Evolutionary conservation across 2,797 vertebrate genomes (phyloP).

Genomic region (Poeciliopsis paucimaculata): DNA sequence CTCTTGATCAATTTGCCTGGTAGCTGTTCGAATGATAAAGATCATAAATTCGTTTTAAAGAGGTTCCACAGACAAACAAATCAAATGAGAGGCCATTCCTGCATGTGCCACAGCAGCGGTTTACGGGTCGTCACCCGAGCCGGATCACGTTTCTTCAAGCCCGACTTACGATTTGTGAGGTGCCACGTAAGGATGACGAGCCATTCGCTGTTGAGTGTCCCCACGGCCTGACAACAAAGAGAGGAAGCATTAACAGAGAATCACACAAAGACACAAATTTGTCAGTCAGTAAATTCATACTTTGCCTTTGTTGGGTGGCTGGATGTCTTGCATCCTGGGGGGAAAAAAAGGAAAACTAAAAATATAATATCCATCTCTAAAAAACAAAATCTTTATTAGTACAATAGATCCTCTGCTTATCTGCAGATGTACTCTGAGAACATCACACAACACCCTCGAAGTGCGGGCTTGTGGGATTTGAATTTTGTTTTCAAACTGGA

Average conservation of each 20-base stretch:
- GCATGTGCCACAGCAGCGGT: conserved; percentile 21
- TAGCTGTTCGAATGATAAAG: conserved; percentile 4
- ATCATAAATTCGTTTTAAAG: conserved; percentile 15
- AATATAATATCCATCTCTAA: neutral
- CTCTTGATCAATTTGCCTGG: conserved; percentile 12
- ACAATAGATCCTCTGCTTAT: neutral
- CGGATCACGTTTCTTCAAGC: conserved; percentile 63
- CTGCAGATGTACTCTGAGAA: neutral
- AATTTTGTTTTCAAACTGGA: neutral
- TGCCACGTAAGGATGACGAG: conserved; percentile 75
- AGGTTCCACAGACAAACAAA: conserved; percentile 10
- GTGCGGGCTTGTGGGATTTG: neutral
- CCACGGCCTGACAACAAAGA: conserved; percentile 58
- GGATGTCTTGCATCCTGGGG: conserved; percentile 73
- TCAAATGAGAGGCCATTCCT: conserved; percentile 14
- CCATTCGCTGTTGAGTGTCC: conserved; percentile 72
- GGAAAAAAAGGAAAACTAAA: conserved; percentile 31
- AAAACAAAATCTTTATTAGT: neutral
- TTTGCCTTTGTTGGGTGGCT: conserved; percentile 67
- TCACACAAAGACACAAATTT: neutral
- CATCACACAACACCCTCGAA: neutral
- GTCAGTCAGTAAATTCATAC: conserved; percentile 57
- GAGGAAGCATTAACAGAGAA: conserved; percentile 8
- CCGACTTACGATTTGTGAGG: conserved; percentile 87
- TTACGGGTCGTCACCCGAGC: conserved; percentile 44